Conservation (phyloP, 1,140 invertebrate species). For the Drosophila ficusphila region DNA sequence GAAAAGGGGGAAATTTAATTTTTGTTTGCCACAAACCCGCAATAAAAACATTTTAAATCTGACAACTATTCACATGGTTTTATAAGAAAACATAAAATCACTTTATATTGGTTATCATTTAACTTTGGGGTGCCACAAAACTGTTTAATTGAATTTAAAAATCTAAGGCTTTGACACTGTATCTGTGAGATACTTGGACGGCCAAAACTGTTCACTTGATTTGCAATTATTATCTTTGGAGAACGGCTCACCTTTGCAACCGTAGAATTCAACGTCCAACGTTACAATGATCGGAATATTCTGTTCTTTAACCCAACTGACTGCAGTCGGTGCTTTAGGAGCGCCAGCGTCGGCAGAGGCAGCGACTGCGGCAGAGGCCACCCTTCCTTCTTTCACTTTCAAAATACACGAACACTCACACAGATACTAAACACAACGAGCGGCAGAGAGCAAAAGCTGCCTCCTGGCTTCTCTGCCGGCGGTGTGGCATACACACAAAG, state of each 20-base stretch:
- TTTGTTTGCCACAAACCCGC: slow-evolving; percentile 8
- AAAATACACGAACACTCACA: slow-evolving; percentile 51
- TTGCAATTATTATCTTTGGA: slow-evolving; percentile 57
- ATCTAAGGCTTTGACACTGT: slow-evolving; percentile 18
- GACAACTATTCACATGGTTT: not conserved
- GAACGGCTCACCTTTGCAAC: slow-evolving; percentile 84
- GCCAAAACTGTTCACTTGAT: slow-evolving; percentile 28
- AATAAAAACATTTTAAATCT: slow-evolving; percentile 20
- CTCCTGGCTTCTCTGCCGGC: slow-evolving; percentile 23
- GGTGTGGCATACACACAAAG: slow-evolving; percentile 10
- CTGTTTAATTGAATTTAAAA: slow-evolving; percentile 23
- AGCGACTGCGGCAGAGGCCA: slow-evolving; percentile 34
- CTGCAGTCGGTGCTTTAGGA: slow-evolving; percentile 51
- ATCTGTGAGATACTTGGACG: slow-evolving; percentile 28
- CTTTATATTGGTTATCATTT: not conserved
- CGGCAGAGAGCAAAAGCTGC: slow-evolving; percentile 51
- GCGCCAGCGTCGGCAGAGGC: slow-evolving; percentile 29
- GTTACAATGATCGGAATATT: slow-evolving; percentile 83
- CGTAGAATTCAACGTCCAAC: slow-evolving; percentile 84
- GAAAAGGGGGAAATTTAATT: slow-evolving; percentile 3
- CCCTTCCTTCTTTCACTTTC: slow-evolving; percentile 79
- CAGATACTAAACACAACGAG: slow-evolving; percentile 20
- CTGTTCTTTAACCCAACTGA: slow-evolving; percentile 70
- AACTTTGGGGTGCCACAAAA: slow-evolving; percentile 39
- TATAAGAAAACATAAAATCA: not conserved